A percentile compares a stretch with the other conserved stretches of the same genome.
These are phyloP conservation scores for Drosophila kikkawai DNA, from an alignment of 1,140 invertebrate genomes.

Conservation along the genomic window DNA sequence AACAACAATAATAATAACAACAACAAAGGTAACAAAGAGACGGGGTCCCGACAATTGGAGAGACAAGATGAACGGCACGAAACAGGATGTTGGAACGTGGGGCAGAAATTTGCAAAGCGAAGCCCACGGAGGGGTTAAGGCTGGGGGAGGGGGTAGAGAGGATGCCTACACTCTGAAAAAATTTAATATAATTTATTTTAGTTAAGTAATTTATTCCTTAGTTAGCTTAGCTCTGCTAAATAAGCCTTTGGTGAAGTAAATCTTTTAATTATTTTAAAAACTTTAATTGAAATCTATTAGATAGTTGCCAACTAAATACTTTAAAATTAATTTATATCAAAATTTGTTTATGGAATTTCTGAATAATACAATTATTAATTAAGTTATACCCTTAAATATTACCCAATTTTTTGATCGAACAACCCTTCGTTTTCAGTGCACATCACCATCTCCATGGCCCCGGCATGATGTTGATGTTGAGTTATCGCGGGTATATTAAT, in stretches of 20 bases:
- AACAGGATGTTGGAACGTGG: slow-evolving; percentile 82
- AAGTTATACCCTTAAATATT: too few relatives aligned
- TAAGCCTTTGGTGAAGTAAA: too few relatives aligned
- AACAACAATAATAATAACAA: slow-evolving; percentile 24
- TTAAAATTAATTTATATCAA: too few relatives aligned
- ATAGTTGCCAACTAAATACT: too few relatives aligned
- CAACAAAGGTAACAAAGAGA: slow-evolving; percentile 26
- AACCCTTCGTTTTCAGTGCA: slow-evolving; percentile 1
- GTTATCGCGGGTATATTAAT: slow-evolving; percentile 81
- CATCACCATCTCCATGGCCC: slow-evolving; percentile 32
- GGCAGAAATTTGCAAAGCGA: slow-evolving; percentile 74
- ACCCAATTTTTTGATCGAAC: background rate
- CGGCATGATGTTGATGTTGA: slow-evolving; percentile 69
- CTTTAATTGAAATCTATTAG: too few relatives aligned
- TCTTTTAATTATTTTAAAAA: too few relatives aligned
- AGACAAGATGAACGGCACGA: slow-evolving; percentile 82
- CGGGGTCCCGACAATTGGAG: slow-evolving; percentile 71
- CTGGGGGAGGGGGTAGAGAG: background rate
- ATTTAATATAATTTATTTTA: background rate
- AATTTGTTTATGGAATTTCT: too few relatives aligned
- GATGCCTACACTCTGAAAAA: slow-evolving; percentile 21
- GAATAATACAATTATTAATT: too few relatives aligned
- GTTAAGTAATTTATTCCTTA: background rate
- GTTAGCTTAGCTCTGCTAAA: background rate
- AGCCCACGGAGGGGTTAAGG: slow-evolving; percentile 29